A percentile compares a stretch with the other conserved stretches of the same genome.
These are phyloP conservation scores for Torymus auratus DNA, from an alignment of 2,888 invertebrate species.

Conservation along the genomic window DNA sequence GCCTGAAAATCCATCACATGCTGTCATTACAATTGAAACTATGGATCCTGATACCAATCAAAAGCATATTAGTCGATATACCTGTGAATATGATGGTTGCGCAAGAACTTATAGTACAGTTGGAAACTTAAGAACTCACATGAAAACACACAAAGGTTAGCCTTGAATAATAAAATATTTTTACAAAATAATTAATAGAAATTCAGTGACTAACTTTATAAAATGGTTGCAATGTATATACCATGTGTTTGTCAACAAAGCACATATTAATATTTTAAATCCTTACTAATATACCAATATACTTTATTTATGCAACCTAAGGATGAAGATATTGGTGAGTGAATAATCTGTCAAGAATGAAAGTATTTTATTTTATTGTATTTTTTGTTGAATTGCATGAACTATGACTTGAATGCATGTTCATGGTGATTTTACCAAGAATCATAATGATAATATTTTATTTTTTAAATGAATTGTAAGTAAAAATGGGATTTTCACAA, in stretches of 20 bases:
- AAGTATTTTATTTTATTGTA: conserved; percentile 10
- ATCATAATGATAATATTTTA: conserved; percentile 15
- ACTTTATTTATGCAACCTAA: conserved; percentile 61
- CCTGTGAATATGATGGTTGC: conserved; percentile 93
- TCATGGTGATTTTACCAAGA: conserved; percentile 10
- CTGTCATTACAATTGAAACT: conserved; percentile 83
- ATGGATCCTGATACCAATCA: conserved; percentile 80
- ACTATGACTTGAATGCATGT: conserved; percentile 12
- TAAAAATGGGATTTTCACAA: conserved; percentile 46
- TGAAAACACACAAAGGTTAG: conserved; percentile 96
- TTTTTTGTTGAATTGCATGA: conserved; percentile 28
- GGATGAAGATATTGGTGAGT: conserved; percentile 65
- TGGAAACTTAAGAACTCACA: conserved; percentile 95
- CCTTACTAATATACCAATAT: conserved; percentile 37
- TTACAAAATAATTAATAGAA: no score
- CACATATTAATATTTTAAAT: conserved; percentile 14
- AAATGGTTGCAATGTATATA: background rate
- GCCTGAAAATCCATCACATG: conserved; percentile 83
- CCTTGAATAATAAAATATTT: no score
- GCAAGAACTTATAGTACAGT: conserved; percentile 93
- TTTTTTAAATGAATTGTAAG: conserved; percentile 20
- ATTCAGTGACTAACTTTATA: background rate
- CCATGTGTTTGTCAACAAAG: background rate
- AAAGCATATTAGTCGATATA: conserved; percentile 84
- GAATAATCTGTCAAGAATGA: conserved; percentile 1